Conservation (phyloP, 2,797 vertebrate species). For the Alca torda region DNA sequence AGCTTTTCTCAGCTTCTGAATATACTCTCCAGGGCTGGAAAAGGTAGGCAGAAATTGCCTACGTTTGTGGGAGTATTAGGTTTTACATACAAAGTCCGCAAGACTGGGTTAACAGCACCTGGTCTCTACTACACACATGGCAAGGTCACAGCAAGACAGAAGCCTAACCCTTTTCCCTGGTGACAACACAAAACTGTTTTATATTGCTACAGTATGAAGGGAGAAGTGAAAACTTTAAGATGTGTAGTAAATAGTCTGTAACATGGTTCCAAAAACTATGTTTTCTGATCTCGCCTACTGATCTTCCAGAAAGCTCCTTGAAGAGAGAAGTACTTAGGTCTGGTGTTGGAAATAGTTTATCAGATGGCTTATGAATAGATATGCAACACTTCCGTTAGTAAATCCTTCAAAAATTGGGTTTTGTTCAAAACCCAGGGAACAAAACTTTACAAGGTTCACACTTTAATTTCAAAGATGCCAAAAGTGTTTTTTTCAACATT, state of each 20-base stretch:
- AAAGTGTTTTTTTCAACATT: neutral
- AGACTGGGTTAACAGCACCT: neutral
- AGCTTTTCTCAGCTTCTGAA: neutral
- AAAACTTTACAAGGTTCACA: neutral
- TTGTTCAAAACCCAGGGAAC: neutral
- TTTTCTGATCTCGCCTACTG: neutral
- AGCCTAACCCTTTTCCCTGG: neutral
- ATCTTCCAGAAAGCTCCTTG: neutral
- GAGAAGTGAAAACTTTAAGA: neutral
- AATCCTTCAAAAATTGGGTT: neutral
- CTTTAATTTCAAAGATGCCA: neutral
- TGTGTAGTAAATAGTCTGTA: neutral
- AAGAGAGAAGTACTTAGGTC: neutral
- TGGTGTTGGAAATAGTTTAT: neutral
- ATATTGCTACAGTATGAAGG: neutral
- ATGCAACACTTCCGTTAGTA: neutral
- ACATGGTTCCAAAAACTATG: rapidly evolving
- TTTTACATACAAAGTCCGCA: neutral
- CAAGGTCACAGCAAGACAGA: neutral
- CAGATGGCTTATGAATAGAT: neutral
- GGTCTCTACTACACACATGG: rapidly evolving
- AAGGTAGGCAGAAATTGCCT: neutral
- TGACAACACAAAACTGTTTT: neutral
- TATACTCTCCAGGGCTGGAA: neutral
- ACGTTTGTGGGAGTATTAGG: neutral